These are phyloP conservation scores for Papilio gigon DNA, from an alignment of 2,888 invertebrate species.

Conservation along the genomic window DNA sequence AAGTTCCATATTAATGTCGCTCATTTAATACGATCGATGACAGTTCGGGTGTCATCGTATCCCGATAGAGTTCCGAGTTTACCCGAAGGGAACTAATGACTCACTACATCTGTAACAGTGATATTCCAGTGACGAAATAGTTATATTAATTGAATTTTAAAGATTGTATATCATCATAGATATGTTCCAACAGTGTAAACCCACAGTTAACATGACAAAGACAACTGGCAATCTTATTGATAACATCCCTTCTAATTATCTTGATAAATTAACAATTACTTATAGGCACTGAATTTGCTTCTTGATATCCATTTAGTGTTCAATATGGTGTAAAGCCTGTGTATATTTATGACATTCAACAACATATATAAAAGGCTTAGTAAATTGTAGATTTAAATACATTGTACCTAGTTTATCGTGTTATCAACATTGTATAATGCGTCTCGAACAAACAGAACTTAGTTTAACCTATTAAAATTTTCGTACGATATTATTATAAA, in stretches of 20 bases:
- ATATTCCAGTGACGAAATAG: too few relatives aligned
- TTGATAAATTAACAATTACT: not conserved
- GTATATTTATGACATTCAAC: not conserved
- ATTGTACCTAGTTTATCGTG: conserved; percentile 1
- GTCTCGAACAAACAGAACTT: not conserved
- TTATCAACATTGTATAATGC: not conserved
- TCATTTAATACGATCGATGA: too few relatives aligned
- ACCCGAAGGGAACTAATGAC: too few relatives aligned
- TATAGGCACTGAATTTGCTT: conserved; percentile 14
- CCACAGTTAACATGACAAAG: conserved; percentile 4
- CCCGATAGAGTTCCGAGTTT: too few relatives aligned
- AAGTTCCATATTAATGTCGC: too few relatives aligned
- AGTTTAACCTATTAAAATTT: too few relatives aligned
- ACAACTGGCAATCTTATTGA: not conserved
- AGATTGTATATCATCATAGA: too few relatives aligned
- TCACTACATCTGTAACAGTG: too few relatives aligned
- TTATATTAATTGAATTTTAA: too few relatives aligned
- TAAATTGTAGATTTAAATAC: not conserved
- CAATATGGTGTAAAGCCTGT: not conserved
- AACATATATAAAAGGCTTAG: conserved; percentile 10
- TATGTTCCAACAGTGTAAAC: too few relatives aligned
- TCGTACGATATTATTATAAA: too few relatives aligned
- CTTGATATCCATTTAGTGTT: not conserved
- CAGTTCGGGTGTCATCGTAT: too few relatives aligned
- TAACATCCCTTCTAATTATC: not conserved